Evolutionary conservation across 2,888 invertebrate species (phyloP).

Genomic region (Hanleya hanleyi): DNA sequence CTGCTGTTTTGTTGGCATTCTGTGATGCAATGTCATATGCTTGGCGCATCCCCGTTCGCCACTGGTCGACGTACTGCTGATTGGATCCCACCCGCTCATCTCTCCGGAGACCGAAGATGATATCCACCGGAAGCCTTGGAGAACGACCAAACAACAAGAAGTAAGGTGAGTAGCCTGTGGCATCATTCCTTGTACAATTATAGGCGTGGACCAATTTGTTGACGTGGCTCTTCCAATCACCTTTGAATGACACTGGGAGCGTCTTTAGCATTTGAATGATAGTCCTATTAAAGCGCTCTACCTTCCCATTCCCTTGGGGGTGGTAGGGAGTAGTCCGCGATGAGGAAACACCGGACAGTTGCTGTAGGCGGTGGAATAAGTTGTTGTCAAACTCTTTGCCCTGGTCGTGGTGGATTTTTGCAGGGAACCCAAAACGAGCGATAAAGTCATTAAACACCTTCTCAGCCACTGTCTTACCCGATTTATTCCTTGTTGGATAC

Average conservation of each 20-base stretch:
- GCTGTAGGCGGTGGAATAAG: constrained; percentile 9
- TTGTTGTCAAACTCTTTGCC: constrained; percentile 18
- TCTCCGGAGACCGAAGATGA: too few species aligned
- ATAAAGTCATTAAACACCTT: too few species aligned
- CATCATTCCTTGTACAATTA: neutral
- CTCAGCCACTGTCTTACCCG: constrained; percentile 15
- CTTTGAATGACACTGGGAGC: neutral
- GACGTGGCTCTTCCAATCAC: neutral
- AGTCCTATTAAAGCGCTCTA: too few species aligned
- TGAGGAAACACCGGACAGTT: constrained; percentile 5
- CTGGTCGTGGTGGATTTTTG: constrained; percentile 17
- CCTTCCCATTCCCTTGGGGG: constrained; percentile 18
- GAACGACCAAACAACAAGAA: too few species aligned
- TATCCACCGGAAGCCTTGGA: too few species aligned
- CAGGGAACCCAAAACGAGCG: constrained; percentile 16
- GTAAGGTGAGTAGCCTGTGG: too few species aligned
- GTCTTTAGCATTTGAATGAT: constrained; percentile 18
- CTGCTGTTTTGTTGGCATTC: too few species aligned
- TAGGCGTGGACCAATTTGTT: neutral
- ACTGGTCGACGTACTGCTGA: too few species aligned
- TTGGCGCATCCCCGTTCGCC: too few species aligned
- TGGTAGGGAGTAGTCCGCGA: constrained; percentile 15
- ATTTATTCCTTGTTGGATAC: constrained; percentile 23
- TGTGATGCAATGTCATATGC: too few species aligned
- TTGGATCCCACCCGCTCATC: too few species aligned